These are phyloP conservation scores for Momotus momota DNA, from an alignment of 2,797 vertebrate genomes.

Conservation along the genomic window DNA sequence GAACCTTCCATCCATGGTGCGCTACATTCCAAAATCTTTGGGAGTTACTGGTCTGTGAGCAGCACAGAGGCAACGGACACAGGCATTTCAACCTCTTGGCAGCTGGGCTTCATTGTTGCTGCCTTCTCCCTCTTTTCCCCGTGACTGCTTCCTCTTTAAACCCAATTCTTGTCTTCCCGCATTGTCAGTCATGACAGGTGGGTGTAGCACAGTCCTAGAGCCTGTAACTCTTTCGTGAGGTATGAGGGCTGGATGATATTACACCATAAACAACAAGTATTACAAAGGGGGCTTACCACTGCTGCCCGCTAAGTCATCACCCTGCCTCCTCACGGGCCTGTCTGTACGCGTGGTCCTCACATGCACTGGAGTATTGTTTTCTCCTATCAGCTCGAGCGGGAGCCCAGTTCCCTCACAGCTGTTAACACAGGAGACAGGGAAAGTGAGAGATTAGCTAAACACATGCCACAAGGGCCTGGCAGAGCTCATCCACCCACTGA, in stretches of 20 bases:
- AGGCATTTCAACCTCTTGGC: not conserved
- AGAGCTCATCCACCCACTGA: not conserved
- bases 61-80: not conserved
- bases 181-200: accelerated
- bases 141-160: not conserved
- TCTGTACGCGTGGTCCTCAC: not conserved
- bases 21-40: not conserved
- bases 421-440: constrained; percentile 17
- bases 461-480: not conserved
- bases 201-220: not conserved
- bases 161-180: not conserved
- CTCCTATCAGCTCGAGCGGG: not conserved
- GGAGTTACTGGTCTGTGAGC: not conserved
- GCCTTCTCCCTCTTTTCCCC: not conserved
- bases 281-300: not conserved
- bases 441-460: not conserved
- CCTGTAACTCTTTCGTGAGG: not conserved
- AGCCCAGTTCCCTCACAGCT: constrained; percentile 4
- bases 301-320: not conserved
- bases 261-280: not conserved
- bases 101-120: not conserved
- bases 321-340: not conserved
- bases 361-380: not conserved
- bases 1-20: not conserved
- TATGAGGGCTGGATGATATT: not conserved